A percentile compares a stretch with the other conserved stretches of the same genome.
These are phyloP conservation scores for Thunnus maccoyii DNA, from an alignment of 2,113 vertebrate species.

Conservation along the genomic window DNA sequence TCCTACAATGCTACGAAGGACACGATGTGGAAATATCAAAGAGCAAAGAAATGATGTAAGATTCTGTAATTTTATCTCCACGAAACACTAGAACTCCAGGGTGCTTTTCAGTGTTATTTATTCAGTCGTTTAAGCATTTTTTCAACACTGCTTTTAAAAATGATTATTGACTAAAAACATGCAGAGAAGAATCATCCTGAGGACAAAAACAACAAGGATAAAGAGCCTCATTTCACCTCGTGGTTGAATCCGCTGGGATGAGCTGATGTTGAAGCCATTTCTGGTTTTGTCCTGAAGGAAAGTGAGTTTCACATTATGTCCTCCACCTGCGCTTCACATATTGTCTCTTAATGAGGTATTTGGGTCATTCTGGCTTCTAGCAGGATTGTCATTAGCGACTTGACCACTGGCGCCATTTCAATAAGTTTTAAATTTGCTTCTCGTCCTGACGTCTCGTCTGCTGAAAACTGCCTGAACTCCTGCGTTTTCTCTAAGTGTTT, in stretches of 20 bases:
- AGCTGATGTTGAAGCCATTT: constrained; percentile 2
- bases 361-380: neutral
- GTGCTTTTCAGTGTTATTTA: constrained; percentile 27
- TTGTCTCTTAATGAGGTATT: constrained; percentile 33
- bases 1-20: constrained; percentile 41
- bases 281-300: neutral
- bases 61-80: constrained; percentile 56
- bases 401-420: neutral
- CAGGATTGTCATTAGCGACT: constrained; percentile 19
- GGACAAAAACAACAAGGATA: neutral
- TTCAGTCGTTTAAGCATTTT: constrained; percentile 26
- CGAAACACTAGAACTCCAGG: constrained; percentile 55
- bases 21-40: constrained; percentile 29
- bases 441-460: no score
- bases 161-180: constrained; percentile 18
- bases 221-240: neutral
- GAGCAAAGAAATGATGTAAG: constrained; percentile 49
- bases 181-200: neutral
- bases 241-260: constrained; percentile 5
- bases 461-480: no score
- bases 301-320: neutral
- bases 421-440: neutral
- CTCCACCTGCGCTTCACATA: constrained; percentile 6
- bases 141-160: neutral
- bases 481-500: neutral